These are phyloP conservation scores for Rhabditoides inermis DNA, from an alignment of 2,888 invertebrate genomes.

Conservation along the genomic window DNA sequence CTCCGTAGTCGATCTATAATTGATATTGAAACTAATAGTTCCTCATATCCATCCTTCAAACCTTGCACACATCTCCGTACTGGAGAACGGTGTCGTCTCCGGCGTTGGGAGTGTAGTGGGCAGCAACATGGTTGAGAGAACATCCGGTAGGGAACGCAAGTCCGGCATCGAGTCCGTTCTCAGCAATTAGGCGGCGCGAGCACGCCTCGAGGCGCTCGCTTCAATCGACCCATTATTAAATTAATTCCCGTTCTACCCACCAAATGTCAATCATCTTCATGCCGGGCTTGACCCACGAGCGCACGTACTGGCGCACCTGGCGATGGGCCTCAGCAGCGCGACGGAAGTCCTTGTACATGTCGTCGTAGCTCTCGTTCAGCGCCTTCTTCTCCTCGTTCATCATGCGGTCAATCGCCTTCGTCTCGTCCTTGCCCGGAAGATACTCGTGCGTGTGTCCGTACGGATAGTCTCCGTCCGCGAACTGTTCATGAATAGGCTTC, in stretches of 20 bases:
- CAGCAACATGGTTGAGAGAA: conserved; percentile 96
- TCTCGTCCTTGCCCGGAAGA: conserved; percentile 36
- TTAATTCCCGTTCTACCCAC: conserved; percentile 40
- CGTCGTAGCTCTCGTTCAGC: conserved; percentile 78
- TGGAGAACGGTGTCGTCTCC: conserved; percentile 88
- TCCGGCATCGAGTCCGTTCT: conserved; percentile 85
- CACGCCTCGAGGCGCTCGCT: conserved; percentile 83
- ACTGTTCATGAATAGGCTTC: conserved; percentile 66
- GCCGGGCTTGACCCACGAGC: conserved; percentile 88
- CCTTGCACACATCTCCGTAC: conserved; percentile 94
- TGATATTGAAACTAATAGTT: too few species aligned
- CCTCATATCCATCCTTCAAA: too few species aligned
- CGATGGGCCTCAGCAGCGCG: conserved; percentile 95
- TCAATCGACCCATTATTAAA: not conserved
- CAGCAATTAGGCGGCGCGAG: conserved; percentile 80
- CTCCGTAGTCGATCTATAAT: conserved; percentile 51
- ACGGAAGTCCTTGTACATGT: conserved; percentile 72
- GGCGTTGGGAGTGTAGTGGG: conserved; percentile 97
- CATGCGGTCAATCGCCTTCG: conserved; percentile 48
- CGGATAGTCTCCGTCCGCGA: conserved; percentile 74
- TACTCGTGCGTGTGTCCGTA: too few species aligned
- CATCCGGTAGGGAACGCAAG: conserved; percentile 87
- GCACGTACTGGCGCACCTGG: conserved; percentile 84
- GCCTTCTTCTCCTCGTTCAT: conserved; percentile 67
- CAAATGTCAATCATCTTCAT: conserved; percentile 99